Percentiles rank a stretch among this genome's conserved stretches.
These are phyloP conservation scores for Tapera naevia DNA, from an alignment of 2,797 vertebrate species.

Conservation along the genomic window DNA sequence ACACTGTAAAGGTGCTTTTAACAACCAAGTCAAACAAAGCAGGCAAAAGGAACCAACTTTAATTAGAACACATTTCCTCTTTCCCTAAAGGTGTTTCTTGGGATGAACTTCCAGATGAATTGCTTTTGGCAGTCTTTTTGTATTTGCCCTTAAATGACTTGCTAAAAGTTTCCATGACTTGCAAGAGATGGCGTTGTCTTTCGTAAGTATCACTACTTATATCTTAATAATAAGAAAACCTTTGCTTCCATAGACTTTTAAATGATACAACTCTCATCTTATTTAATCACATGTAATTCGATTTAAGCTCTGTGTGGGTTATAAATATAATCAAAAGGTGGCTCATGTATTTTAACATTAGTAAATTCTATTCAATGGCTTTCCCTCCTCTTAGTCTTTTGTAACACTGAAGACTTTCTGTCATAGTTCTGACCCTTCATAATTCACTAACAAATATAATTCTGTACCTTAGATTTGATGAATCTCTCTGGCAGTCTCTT, in stretches of 20 bases:
- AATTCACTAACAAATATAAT: not conserved
- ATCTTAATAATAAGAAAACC: not conserved
- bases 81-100: conserved; percentile 80
- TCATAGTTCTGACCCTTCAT: not conserved
- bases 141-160: conserved; percentile 86
- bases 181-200: conserved; percentile 87
- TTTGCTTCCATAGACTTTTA: not conserved
- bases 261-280: not conserved
- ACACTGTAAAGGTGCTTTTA: not conserved
- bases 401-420: not conserved
- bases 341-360: not conserved
- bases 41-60: not conserved
- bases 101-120: conserved; percentile 90
- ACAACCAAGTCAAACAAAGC: not conserved
- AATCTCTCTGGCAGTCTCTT: conserved; percentile 91
- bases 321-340: not conserved
- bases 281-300: not conserved
- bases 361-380: not conserved
- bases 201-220: conserved; percentile 79
- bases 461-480: conserved; percentile 82
- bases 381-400: not conserved
- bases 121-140: conserved; percentile 85
- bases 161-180: conserved; percentile 79
- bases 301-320: not conserved
- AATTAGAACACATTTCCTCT: not conserved